Evolutionary conservation across 2,113 vertebrate genomes (phyloP).

Genomic region (Epinephelus lanceolatus): DNA sequence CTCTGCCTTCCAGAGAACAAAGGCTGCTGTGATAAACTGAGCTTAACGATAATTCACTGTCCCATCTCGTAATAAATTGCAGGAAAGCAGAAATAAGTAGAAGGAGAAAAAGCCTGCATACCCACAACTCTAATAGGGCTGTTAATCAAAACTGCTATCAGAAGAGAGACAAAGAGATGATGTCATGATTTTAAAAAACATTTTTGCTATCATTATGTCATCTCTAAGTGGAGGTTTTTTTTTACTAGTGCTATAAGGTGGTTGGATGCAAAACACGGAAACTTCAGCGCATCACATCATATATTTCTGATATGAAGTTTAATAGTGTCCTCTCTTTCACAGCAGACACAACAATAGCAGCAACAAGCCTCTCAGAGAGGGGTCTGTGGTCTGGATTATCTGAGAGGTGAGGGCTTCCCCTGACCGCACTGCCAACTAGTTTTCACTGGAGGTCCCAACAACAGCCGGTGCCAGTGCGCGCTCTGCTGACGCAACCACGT

Average conservation of each 20-base stretch:
- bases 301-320: neutral
- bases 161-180: neutral
- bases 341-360: neutral
- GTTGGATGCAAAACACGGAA: neutral
- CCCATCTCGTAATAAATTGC: neutral
- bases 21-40: neutral
- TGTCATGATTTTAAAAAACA: neutral
- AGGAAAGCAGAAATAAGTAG: neutral
- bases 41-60: neutral
- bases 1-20: neutral
- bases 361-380: neutral
- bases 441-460: conserved; percentile 65
- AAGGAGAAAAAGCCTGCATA: neutral
- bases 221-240: neutral
- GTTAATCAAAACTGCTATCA: neutral
- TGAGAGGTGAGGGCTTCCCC: neutral
- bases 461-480: conserved; percentile 56
- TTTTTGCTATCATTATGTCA: neutral
- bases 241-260: neutral
- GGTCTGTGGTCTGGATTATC: neutral
- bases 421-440: neutral
- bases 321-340: neutral
- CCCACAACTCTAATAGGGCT: neutral
- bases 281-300: neutral
- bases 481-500: conserved; percentile 82